Base-by-base conservation (phyloP, 2,888 invertebrate genomes). In the Dugesia japonica region DNA sequence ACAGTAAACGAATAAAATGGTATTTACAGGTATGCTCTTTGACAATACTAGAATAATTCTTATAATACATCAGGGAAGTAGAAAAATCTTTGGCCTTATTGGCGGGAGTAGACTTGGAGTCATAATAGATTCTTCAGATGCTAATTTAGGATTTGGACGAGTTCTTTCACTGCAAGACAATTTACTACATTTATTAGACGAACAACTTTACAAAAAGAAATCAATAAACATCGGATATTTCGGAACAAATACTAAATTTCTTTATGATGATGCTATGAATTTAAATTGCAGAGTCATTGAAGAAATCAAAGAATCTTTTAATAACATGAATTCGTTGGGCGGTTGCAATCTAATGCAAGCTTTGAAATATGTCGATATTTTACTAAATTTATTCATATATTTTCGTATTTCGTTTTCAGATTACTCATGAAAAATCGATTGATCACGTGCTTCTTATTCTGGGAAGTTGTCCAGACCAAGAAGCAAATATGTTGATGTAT, bases 1-100 rank as follows among this genome's bases (percentile, higher is more conserved):
- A 81, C 79, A 84, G 84, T n/a, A 82, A 83, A 72, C 81, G 85
- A 79, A 84, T 85, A 56, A 85, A 84, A 75, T 85, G 83, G 83
- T 79, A 83, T n/a, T 79, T 85, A 13, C 82, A 82, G 74, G 83
- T 71, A 13, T n/a, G n/a, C n/a, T n/a, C n/a, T n/a, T n/a, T n/a
- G n/a, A n/a, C n/a, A n/a, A n/a, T n/a, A n/a, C n/a, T n/a, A n/a
- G n/a, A n/a, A n/a, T n/a, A n/a, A n/a, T n/a, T n/a, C n/a, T n/a
- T n/a, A n/a, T n/a, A n/a, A n/a, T n/a, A n/a, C n/a, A n/a, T n/a
- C 20, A 71, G 71, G 71, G 75, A 42, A 76, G 73, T 75, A 79
- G 17, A 79, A 42, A 83, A 83, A 81, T 83, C 74, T 85, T 85
- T 82, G 85, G 85, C 20, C 79, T 84, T 75, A 78, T 84, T 26